Conservation (phyloP, 2,797 vertebrate species). For the Lophius americanus region DNA sequence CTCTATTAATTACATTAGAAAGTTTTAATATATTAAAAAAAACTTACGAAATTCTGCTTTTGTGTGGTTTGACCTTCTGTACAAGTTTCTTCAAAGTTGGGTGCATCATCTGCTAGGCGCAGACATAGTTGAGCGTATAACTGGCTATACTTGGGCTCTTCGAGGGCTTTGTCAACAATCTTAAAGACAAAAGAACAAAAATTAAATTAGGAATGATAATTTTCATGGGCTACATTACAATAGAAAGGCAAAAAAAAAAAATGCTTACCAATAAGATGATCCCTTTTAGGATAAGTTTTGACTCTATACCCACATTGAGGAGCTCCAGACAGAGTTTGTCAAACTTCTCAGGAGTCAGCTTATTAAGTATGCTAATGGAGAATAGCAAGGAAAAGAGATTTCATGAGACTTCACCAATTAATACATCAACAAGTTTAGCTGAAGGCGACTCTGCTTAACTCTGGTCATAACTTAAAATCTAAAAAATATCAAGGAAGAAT, state of each 20-base stretch:
- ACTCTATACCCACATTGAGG: slow-evolving; percentile 99
- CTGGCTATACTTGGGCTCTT: slow-evolving; percentile 99
- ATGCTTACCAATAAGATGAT: slow-evolving; percentile 96
- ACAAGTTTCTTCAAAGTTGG: slow-evolving; percentile 97
- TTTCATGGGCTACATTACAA: not conserved
- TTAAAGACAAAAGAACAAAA: slow-evolving; percentile 46
- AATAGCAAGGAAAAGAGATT: not conserved
- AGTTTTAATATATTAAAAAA: no score
- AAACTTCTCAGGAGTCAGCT: slow-evolving; percentile 99
- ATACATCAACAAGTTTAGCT: not conserved
- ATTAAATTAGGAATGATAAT: not conserved
- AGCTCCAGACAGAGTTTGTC: slow-evolving; percentile 99
- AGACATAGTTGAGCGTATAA: slow-evolving; percentile 99
- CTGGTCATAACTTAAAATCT: not conserved
- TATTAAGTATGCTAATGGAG: slow-evolving; percentile 94
- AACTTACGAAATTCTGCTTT: slow-evolving; percentile 96
- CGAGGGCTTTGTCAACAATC: slow-evolving; percentile 99
- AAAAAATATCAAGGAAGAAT: not conserved
- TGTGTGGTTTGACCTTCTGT: slow-evolving; percentile 91
- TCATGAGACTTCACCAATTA: not conserved
- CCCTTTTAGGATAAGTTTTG: slow-evolving; percentile 98
- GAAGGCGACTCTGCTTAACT: no score
- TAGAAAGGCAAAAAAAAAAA: not conserved
- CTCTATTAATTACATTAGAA: no score
- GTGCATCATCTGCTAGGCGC: slow-evolving; percentile 98